These are phyloP conservation scores for Sciurus vulgaris DNA, from an alignment of 2,797 vertebrate genomes.

Conservation along the genomic window DNA sequence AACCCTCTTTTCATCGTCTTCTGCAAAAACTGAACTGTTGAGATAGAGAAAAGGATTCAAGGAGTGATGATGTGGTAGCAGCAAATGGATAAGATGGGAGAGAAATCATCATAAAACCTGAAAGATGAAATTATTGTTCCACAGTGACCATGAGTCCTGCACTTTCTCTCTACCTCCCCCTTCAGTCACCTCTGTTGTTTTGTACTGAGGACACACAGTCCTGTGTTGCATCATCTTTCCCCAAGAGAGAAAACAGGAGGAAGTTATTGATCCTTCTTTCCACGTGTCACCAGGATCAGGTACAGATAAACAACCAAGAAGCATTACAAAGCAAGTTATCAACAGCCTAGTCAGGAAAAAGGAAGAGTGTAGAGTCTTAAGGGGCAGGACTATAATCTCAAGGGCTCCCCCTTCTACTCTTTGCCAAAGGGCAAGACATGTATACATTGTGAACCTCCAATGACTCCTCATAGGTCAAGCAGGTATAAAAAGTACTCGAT, in stretches of 20 bases:
- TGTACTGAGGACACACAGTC: background rate
- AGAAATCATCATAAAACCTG: background rate
- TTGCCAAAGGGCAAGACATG: background rate
- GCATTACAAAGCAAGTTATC: background rate
- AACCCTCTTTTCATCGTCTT: background rate
- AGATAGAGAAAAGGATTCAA: background rate
- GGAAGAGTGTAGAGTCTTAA: background rate
- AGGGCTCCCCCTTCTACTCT: background rate
- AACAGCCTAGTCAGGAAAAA: background rate
- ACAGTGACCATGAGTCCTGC: background rate
- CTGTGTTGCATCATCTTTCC: background rate
- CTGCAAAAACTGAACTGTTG: background rate
- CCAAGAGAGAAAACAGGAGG: fast-evolving
- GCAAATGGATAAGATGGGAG: background rate
- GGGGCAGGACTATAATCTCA: background rate
- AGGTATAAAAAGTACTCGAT: background rate
- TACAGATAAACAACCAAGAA: background rate
- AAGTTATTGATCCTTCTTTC: background rate
- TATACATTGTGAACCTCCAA: background rate
- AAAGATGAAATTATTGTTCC: background rate
- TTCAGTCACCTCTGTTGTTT: background rate
- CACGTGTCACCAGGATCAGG: background rate
- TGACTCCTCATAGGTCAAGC: background rate
- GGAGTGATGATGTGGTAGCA: background rate
- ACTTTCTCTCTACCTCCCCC: background rate